Percentiles rank a stretch among this genome's conserved stretches.
Conservation (phyloP, 2,113 vertebrate species). For the Oncorhynchus nerka region DNA sequence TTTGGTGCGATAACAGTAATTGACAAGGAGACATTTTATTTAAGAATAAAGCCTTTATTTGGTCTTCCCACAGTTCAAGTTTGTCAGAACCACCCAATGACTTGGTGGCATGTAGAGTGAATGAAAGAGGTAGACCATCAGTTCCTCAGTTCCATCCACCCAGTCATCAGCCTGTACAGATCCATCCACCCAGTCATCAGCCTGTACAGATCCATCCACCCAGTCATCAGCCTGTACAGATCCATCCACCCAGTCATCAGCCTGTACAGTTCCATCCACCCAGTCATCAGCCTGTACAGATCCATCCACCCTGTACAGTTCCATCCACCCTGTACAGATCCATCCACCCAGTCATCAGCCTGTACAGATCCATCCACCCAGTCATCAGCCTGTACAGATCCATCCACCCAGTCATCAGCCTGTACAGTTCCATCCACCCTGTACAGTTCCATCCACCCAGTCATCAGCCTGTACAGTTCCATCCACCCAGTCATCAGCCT, state of each 20-base stretch:
- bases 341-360: too few species aligned
- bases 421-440: conserved; percentile 54
- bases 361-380: conserved; percentile 58
- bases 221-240: too few species aligned
- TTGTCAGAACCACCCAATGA: conserved; percentile 65
- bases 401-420: too few species aligned
- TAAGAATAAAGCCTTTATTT: conserved; percentile 76
- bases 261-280: too few species aligned
- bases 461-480: background rate
- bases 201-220: conserved; percentile 18
- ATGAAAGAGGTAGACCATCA: conserved; percentile 74
- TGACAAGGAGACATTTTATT: conserved; percentile 13
- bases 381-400: conserved; percentile 10
- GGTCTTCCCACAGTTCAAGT: conserved; percentile 73
- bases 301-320: conserved; percentile 20
- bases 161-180: too few species aligned
- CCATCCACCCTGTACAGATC: too few species aligned
- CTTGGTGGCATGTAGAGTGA: conserved; percentile 65
- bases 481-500: too few species aligned
- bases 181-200: too few species aligned
- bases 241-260: too few species aligned
- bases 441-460: conserved; percentile 60
- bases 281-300: too few species aligned
- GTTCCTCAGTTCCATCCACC: conserved; percentile 43
- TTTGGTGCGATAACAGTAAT: background rate